These are phyloP conservation scores for Sclerodermus sp. DNA, from an alignment of 2,888 invertebrate genomes.

Conservation along the genomic window DNA sequence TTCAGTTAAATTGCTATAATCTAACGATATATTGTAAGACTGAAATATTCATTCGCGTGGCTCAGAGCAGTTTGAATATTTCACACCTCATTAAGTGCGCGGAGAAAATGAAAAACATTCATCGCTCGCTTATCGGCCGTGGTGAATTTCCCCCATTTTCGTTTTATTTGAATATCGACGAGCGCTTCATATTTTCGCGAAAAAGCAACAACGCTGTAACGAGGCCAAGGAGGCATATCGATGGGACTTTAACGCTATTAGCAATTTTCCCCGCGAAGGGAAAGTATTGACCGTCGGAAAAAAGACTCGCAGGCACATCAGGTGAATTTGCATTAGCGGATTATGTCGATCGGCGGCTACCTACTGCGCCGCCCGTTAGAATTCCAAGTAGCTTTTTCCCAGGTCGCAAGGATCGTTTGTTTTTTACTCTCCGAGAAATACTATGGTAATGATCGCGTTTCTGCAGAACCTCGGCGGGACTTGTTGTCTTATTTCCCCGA, in stretches of 20 bases:
- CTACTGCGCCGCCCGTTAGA: slow-evolving; percentile 15
- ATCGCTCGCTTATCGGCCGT: too few species aligned
- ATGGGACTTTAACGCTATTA: too few species aligned
- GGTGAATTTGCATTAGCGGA: slow-evolving; percentile 29
- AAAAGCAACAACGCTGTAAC: slow-evolving; percentile 13
- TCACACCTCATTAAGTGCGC: too few species aligned
- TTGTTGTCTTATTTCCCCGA: too few species aligned
- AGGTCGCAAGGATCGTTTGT: slow-evolving; percentile 1
- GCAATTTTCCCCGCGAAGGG: neutral
- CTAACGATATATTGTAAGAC: too few species aligned
- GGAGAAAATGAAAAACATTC: too few species aligned
- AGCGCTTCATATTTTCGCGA: neutral
- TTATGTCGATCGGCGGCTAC: slow-evolving; percentile 23
- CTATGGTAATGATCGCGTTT: slow-evolving; percentile 24
- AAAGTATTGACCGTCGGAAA: neutral
- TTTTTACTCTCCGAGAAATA: slow-evolving; percentile 13
- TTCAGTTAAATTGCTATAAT: too few species aligned
- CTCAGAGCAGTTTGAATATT: too few species aligned
- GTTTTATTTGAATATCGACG: too few species aligned
- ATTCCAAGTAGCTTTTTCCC: slow-evolving; percentile 14
- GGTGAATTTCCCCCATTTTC: too few species aligned
- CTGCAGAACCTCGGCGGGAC: slow-evolving; percentile 14
- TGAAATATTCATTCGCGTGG: too few species aligned
- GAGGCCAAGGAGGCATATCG: slow-evolving; percentile 1
- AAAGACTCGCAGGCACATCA: neutral